Evolutionary conservation across 2,113 vertebrate genomes (phyloP), one percentile per base, ranked within the genome.

Genomic region (Clarias magur): DNA sequence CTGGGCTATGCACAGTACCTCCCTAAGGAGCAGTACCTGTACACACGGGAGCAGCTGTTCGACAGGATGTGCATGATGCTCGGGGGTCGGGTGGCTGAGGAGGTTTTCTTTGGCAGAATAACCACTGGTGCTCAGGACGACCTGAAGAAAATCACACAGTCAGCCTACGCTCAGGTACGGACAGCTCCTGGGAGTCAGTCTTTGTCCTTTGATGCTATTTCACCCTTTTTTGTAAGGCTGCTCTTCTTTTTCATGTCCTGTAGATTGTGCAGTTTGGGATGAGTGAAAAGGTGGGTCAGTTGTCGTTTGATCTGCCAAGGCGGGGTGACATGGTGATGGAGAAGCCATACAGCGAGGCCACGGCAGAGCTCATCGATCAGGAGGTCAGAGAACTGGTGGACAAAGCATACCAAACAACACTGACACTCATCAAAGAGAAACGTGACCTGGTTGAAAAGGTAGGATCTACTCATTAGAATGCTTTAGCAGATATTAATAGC

Each of bases 321-420:
- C 91, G 88, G 60, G 94, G 93, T 0, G 91, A 95, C 83, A 76
- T 85, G 53, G 48, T 92, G 25, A 82, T 93, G 34, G 93, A 95
- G 89, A 94, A 94, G 85, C 94, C 92, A 0, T 93, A 93, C 88
- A 93, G 94, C 0, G 94, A 95, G 86, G 93, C 93, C 6, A 93
- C 93, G 0, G 93, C 94, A 5, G 92, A 95, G 89, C 93, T 96
- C 11, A 95, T 96, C 1, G 96, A 96, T 9, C 91, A 95, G 88
- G 96, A 96, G 87, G 96, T 95, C 27, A 90, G 94, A 16, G 4
- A 21, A n/a, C 94, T 96, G 25, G 90, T 96, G 62, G 89, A 92
- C 30, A 25, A 73, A 0, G 91, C 95, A 83, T 94, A 92, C 15
- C 81, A 92, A 2, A 90, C 92, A 86, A 96, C 94, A 2, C 87